Evolutionary conservation across 2,113 vertebrate genomes (phyloP), one percentile per base, ranked within the genome.

Genomic region (Antidorcas marsupialis): DNA sequence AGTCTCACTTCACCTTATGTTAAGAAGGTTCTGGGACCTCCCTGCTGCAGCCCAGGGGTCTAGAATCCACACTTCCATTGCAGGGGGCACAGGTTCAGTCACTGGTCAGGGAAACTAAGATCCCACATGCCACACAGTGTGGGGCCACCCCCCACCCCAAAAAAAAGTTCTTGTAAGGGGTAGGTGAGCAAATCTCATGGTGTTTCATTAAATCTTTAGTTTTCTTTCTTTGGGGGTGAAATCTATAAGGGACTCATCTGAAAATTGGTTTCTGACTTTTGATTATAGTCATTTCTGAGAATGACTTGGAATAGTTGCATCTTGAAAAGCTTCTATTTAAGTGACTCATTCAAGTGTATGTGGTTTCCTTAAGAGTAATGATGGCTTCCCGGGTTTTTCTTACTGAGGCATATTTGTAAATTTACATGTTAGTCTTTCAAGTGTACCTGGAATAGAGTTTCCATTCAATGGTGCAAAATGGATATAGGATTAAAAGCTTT

Each of bases 251-350:
- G n/a, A 90, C 59, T 95, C 13, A 33, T 21, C 33, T 93, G 55
- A 71, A 95, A 90, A 95, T 57, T 85, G 57, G 43, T 92, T 79
- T 87, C 59, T 79, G 64, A 59, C 28, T 86, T 92, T 81, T 64
- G 53, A 86, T 85, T 86, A 84, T 62, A 87, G 43, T 87, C 11
- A 50, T 83, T 92, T 91, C 86, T 91, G 60, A 94, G 81, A 81
- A n/a, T 74, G 57, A 85, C 64, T 62, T 83, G 43, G 82, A 93
- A 36, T 92, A 91, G 43, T 89, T 87, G 7, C 39, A 16, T 78
- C 78, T 95, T 92, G 94, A 91, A 89, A 93, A 82, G 23, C 39
- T 89, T 60, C 55, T 97, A 7, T 85, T 95, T 96, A 62, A 85
- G 59, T 91, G 62, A 95, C 62, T 94, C 30, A 47, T 89, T 43